A percentile compares a stretch with the other conserved stretches of the same genome.
phyloP scores from a whole-genome alignment of 2,888 invertebrate species.

The Hyalella azteca region DNA sequence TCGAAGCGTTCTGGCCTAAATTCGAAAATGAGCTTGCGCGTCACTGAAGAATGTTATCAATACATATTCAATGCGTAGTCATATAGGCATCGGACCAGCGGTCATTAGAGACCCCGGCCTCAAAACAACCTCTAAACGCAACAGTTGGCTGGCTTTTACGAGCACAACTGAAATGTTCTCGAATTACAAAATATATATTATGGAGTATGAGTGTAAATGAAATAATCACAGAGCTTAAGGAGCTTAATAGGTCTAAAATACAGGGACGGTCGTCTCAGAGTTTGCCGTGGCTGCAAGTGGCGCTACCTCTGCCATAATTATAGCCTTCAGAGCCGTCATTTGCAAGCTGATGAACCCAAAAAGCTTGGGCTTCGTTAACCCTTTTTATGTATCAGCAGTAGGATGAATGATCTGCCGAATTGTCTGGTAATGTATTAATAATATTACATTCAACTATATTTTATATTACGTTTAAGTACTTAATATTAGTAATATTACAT shows the following conservation, averaged over 20 bases:
- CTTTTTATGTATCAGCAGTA: too few species aligned
- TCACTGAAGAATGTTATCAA: too few species aligned
- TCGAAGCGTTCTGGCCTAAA: too few species aligned
- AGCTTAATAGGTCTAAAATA: background rate
- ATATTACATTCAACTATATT: too few species aligned
- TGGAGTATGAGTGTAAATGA: background rate
- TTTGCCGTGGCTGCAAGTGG: background rate
- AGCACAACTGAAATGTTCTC: background rate
- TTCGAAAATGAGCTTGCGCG: too few species aligned
- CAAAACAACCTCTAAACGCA: background rate
- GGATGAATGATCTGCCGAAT: too few species aligned
- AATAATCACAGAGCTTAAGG: slow-evolving; percentile 15
- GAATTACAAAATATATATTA: slow-evolving; percentile 31
- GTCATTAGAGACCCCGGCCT: background rate
- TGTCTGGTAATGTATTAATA: too few species aligned
- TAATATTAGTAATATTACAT: too few species aligned
- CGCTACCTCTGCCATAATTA: background rate
- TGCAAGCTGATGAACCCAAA: slow-evolving; percentile 2
- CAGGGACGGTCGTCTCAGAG: background rate
- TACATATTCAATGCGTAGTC: too few species aligned
- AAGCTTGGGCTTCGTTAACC: too few species aligned
- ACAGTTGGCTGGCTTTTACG: background rate
- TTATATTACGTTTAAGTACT: too few species aligned
- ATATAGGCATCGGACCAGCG: too few species aligned
- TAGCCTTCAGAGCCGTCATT: background rate